These are phyloP conservation scores for Lepidurus arcticus DNA, from an alignment of 1,140 invertebrate species.

Conservation along the genomic window DNA sequence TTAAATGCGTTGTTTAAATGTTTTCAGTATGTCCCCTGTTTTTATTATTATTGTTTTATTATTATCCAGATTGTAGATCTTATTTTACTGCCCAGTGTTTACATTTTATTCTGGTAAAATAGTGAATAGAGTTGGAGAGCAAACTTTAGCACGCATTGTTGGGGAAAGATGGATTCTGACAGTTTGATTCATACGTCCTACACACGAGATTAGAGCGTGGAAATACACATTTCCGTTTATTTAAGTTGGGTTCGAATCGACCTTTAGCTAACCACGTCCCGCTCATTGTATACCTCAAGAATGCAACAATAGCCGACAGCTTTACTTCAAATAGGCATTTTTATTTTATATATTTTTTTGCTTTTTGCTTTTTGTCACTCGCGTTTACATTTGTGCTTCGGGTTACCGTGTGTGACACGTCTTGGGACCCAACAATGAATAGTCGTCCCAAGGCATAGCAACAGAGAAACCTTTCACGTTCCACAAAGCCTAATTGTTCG, in stretches of 20 bases:
- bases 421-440: too few species aligned
- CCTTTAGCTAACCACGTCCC: neutral
- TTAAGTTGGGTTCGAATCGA: neutral
- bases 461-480: too few species aligned
- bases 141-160: neutral
- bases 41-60: too few species aligned
- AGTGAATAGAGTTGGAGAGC: neutral
- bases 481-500: too few species aligned
- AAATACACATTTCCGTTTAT: neutral
- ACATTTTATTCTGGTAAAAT: neutral
- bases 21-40: too few species aligned
- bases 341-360: neutral
- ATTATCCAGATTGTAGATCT: too few species aligned
- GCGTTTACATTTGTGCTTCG: neutral
- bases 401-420: too few species aligned
- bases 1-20: too few species aligned
- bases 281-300: neutral
- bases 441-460: too few species aligned
- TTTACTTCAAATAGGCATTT: neutral
- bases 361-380: neutral
- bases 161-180: neutral
- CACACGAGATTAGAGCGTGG: neutral
- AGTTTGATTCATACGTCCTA: neutral
- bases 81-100: neutral
- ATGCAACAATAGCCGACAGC: neutral